Base-by-base conservation (phyloP, 1,140 invertebrate species). In the Papilio dardanus region DNA sequence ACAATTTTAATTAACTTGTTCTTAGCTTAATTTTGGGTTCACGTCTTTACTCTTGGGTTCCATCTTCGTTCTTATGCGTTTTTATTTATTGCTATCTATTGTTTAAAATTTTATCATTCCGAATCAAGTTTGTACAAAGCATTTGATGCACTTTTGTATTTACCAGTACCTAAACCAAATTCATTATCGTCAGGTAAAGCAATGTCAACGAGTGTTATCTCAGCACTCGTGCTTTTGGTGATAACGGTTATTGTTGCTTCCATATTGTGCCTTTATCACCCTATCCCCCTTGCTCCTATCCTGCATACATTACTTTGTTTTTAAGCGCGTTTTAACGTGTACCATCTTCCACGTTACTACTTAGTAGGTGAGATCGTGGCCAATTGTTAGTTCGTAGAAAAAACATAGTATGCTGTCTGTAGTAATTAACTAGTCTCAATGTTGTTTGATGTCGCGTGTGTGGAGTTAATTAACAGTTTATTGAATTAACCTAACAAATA, bases 211-310 rank as follows among this genome's bases (percentile, higher is more conserved):
- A 69, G 33, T 46, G 16, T 30, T 73, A 73, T 73, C 71, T 10
- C n/a, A 73, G 12, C 46, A 28, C 71, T 54, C 71, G 16, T 54
- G 30, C 24, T 35, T 73, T 58, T n/a, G 46, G 46, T 1, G 71
- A 73, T 73, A 73, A 73, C 71, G 28, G 42, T 54, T 73, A 73
- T 73, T 73, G 71, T 73, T 54, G 16, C 71, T 54, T 31, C 46
- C 30, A 54, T 73, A 73, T 58, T 73, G 30, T 21, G 16, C 30
- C 42, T n/a, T 6, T 42, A 46, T 28, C 46, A 54, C 46, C 30
- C 71, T 21, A 1, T 50, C 42, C 46, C 46, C 40, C 28, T 71
- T 28, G 12, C 40, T 21, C n/a, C 40, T 58, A 58, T 58, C 21
- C 1, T 10, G 10, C 2, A 16, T 62, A 24, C 8, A 30, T 28